Evolutionary conservation across 1,140 invertebrate genomes (phyloP).

Genomic region (Aplysia californica): DNA sequence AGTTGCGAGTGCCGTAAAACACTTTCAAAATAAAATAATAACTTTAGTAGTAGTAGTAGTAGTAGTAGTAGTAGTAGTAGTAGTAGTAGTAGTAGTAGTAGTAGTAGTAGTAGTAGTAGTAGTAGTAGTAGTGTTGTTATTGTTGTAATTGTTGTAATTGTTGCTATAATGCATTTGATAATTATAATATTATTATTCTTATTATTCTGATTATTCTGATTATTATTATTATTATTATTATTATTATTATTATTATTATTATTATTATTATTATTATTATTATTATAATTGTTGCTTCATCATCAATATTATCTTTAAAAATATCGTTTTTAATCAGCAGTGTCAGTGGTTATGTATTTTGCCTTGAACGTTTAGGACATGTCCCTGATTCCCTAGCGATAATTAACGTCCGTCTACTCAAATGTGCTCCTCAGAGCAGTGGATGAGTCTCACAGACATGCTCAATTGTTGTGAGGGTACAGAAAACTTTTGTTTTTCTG

Average conservation of each 20-base stretch:
- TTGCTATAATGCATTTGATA: neutral
- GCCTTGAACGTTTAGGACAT: too few relatives aligned
- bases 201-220: conserved; percentile 6
- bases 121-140: conserved; percentile 4
- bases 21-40: too few relatives aligned
- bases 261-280: conserved; percentile 3
- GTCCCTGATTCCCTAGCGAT: too few relatives aligned
- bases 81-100: conserved; percentile 9
- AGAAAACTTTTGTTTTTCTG: too few relatives aligned
- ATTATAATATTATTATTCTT: conserved; percentile 13
- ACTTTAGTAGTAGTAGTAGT: neutral
- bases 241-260: conserved; percentile 19
- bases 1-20: too few relatives aligned
- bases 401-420: too few relatives aligned
- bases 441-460: too few relatives aligned
- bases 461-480: too few relatives aligned
- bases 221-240: conserved; percentile 15
- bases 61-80: conserved; percentile 6
- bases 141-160: conserved; percentile 1
- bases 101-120: conserved; percentile 20
- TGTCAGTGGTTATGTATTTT: too few relatives aligned
- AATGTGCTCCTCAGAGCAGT: too few relatives aligned
- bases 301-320: too few relatives aligned
- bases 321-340: too few relatives aligned
- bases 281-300: neutral